A percentile compares a stretch with the other conserved stretches of the same genome.
These are phyloP conservation scores for Epirrhoe tristata DNA, from an alignment of 2,888 invertebrate species.

Conservation along the genomic window DNA sequence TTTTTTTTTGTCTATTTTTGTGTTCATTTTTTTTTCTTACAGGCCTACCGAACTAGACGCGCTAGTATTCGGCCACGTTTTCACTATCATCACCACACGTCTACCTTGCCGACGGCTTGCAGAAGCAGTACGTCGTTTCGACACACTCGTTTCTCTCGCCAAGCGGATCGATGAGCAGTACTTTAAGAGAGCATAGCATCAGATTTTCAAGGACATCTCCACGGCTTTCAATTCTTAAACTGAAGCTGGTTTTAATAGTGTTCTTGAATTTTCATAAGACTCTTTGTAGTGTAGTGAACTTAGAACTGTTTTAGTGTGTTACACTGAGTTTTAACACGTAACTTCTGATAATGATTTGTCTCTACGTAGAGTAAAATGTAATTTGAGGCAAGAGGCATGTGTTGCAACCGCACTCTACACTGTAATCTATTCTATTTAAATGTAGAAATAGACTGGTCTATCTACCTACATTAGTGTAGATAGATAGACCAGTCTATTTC, in stretches of 20 bases:
- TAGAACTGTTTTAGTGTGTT: background rate
- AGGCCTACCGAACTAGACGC: slow-evolving; percentile 98
- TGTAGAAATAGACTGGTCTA: too few species aligned
- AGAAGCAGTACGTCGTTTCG: slow-evolving; percentile 91
- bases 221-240: slow-evolving; percentile 76
- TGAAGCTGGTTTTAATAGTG: background rate
- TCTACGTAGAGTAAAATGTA: too few species aligned
- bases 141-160: slow-evolving; percentile 92
- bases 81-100: slow-evolving; percentile 95
- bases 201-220: slow-evolving; percentile 79
- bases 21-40: slow-evolving; percentile 53
- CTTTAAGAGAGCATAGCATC: slow-evolving; percentile 86
- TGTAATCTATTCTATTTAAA: too few species aligned
- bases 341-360: too few species aligned
- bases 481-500: too few species aligned
- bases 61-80: slow-evolving; percentile 98
- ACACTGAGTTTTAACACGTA: too few species aligned
- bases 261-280: slow-evolving; percentile 5
- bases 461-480: too few species aligned
- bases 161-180: slow-evolving; percentile 93
- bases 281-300: background rate
- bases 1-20: too few species aligned
- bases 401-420: too few species aligned
- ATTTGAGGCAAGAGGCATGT: too few species aligned
- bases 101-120: slow-evolving; percentile 93